These are phyloP conservation scores for Chloroceryle amazona DNA, from an alignment of 2,797 vertebrate genomes.

Conservation along the genomic window DNA sequence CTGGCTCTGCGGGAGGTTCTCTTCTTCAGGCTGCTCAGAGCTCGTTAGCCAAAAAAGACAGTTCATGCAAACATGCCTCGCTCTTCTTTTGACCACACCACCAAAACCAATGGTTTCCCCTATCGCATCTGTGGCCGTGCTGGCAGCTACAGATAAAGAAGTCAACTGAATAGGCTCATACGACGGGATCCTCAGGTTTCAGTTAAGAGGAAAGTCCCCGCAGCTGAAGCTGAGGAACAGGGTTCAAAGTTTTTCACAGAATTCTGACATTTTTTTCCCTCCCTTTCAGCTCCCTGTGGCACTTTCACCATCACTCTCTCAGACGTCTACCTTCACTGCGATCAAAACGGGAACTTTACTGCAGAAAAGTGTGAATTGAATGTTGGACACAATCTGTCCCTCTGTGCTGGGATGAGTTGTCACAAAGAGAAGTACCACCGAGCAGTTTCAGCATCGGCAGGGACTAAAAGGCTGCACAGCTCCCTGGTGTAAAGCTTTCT, in stretches of 20 bases:
- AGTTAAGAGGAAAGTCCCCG: constrained; percentile 59
- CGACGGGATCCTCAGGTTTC: constrained; percentile 6
- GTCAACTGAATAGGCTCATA: background rate
- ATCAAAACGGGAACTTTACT: background rate
- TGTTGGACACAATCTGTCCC: rapidly evolving
- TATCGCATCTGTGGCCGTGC: constrained; percentile 53
- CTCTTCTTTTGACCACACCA: constrained; percentile 35
- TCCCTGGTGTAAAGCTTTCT: background rate
- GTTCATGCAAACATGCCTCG: background rate
- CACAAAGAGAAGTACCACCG: background rate
- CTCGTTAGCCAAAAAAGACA: background rate
- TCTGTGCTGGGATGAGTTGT: background rate
- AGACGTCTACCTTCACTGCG: background rate
- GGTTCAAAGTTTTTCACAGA: background rate
- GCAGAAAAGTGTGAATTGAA: background rate
- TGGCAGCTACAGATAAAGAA: constrained; percentile 65
- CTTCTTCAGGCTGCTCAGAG: constrained; percentile 12
- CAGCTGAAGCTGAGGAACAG: background rate
- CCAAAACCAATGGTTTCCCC: constrained; percentile 61
- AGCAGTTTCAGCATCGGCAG: background rate
- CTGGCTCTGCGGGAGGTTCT: constrained; percentile 28
- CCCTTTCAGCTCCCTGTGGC: background rate
- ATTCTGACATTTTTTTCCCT: background rate
- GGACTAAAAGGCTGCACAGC: background rate
- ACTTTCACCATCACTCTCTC: background rate